phyloP scores from a whole-genome alignment of 2,888 invertebrate species.

The Antitype chi region DNA sequence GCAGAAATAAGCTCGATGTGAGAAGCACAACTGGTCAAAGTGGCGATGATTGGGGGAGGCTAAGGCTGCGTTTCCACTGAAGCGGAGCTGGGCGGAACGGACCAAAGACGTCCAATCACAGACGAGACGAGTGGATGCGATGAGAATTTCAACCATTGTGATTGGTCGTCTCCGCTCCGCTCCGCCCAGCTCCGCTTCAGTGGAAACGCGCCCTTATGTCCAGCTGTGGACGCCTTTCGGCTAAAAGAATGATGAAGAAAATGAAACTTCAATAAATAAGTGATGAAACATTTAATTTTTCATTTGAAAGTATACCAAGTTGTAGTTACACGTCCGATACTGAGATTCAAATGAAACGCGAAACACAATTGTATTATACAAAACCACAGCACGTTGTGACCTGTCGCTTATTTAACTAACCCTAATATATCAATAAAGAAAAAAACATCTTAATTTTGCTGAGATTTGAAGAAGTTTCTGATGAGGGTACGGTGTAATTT shows the following conservation, averaged over 20 bases:
- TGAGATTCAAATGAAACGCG: conserved; percentile 90
- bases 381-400: conserved; percentile 73
- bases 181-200: too few relatives aligned
- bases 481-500: neutral
- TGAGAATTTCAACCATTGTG: too few relatives aligned
- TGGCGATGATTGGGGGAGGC: too few relatives aligned
- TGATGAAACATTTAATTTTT: conserved; percentile 90
- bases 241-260: conserved; percentile 26
- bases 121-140: too few relatives aligned
- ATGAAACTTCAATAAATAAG: conserved; percentile 73
- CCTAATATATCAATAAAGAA: neutral
- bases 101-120: too few relatives aligned
- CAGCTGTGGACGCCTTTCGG: too few relatives aligned
- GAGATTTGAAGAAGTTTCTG: neutral
- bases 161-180: too few relatives aligned
- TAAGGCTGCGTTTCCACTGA: too few relatives aligned
- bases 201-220: too few relatives aligned
- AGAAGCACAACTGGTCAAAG: too few relatives aligned
- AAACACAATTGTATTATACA: conserved; percentile 87
- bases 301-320: conserved; percentile 90
- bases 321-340: conserved; percentile 88
- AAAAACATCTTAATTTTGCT: neutral
- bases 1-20: too few relatives aligned
- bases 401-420: conserved; percentile 58
- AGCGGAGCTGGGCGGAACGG: too few relatives aligned